Base-by-base conservation (phyloP, 1,140 invertebrate genomes). In the Scaptomyza graminum region DNA sequence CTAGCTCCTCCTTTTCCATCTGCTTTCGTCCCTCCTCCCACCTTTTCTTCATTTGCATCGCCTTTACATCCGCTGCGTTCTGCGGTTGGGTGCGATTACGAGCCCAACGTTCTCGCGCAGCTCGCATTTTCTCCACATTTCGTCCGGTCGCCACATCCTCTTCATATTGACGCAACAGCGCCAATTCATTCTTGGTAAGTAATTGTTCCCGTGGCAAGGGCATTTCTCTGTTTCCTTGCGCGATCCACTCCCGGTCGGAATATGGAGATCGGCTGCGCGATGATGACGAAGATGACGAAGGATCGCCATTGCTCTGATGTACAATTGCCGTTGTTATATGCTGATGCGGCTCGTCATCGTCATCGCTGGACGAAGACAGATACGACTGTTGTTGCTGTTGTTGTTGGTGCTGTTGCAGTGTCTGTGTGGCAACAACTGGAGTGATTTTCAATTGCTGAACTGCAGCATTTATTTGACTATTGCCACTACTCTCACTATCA, bases 51-150 rank as follows among this genome's bases (percentile, higher is more conserved):
- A 2, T n/a, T 41, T 34, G 2, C 37, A 5, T 41, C 37, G 4
- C 37, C 37, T 5, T 41, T 12, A 3, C 0, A 12, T 41, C 37
- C 12, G 1, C 7, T 8, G 31, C 7, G 31, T 34, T 34, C 7
- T 34, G 31, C 31, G 31, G 31, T 9, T 34, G 31, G 9, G 2
- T 5, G 37, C 37, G 12, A 9, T 5, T 22, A 13, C 66, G 70
- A 4, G 52, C 50, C 79, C 71, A 83, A 28, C 79, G 79, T 3
- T 82, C 75, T 1, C 79, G 79, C 0, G 56, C 72, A 28, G 25
- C 31, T 5, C 79, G 79, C 41, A 63, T 76, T 44, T 76, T 83
- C 37, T 83, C 79, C 0, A 47, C 71, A 22, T 56, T 72, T 3
- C 67, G 66, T 9, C 79, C 79, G 25, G 67, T 83, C 3, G 52